Base-by-base conservation (phyloP, 2,113 vertebrate species). In the Casuarius casuarius region DNA sequence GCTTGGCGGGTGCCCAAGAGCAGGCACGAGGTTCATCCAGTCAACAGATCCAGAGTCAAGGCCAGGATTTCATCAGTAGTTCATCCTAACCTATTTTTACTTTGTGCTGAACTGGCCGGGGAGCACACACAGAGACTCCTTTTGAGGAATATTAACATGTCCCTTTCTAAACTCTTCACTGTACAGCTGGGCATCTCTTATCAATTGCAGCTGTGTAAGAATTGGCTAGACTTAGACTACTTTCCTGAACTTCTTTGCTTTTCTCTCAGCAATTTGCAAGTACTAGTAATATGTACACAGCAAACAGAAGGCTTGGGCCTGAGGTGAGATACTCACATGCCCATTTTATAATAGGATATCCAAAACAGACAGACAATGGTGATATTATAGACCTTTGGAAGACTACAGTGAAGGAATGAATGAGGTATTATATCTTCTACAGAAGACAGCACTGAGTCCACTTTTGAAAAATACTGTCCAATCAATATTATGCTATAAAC, bases 271-370 rank as follows among this genome's bases (percentile, higher is more conserved):
- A 51, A 73, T 13, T 35, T 83, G 93, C 65, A 68, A 63, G 21
- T 44, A 18, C 7, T 90, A 82, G 59, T 28, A 62, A 49, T 40
- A 51, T 13, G 1, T 16, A 44, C 16, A 83, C 67, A 92, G 1
- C 6, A 66, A 83, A 51, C 18, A 78, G 11, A 12, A 61, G 6
- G 31, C 44, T 89, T 0, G 0, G 20, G 25, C 9, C 31, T 44
- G 19, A 73, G 33, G 62, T 44, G 22, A 49, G 0, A 0, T 40
- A 40, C 14, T 75, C 79, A 54, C 23, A 46, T 22, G 44, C 28
- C 8, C 3, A 61, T 49, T 90, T 92, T 40, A 33, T 44, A 52
- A 81, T 42, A 18, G 23, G 13, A 51, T n/a, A 56, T 33, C 26
- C 33, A 35, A 42, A 85, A 72, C 42, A 68, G n/a, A 66, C 42